phyloP scores from a whole-genome alignment of 2,113 vertebrate species.

The Psophia crepitans region DNA sequence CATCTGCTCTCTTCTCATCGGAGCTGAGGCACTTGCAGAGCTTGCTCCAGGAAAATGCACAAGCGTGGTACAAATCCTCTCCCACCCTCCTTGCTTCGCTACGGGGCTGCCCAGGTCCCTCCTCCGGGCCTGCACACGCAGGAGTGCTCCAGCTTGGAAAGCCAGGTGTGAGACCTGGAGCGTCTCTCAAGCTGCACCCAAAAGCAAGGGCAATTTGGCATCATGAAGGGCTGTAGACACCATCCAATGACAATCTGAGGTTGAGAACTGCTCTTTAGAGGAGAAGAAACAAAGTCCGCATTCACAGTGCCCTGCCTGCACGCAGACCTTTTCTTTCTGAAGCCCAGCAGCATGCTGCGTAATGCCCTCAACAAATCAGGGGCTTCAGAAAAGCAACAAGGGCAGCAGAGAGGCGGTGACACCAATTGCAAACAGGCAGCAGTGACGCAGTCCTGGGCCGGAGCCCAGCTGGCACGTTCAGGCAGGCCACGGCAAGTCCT shows the following conservation, averaged over 20 bases:
- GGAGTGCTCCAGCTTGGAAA: background rate
- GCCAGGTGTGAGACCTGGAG: rapidly evolving
- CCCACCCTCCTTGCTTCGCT: rapidly evolving
- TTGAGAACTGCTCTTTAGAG: background rate
- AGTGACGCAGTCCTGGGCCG: background rate
- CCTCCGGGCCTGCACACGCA: background rate
- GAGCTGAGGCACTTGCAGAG: background rate
- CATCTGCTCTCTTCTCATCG: background rate
- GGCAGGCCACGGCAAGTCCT: background rate
- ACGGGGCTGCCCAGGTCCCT: background rate
- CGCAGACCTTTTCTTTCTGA: background rate
- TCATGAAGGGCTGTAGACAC: background rate
- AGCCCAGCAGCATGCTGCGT: background rate
- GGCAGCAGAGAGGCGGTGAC: background rate
- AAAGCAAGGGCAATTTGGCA: background rate
- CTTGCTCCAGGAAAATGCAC: background rate
- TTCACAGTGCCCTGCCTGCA: background rate
- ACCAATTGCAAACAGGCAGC: background rate
- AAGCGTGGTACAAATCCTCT: background rate
- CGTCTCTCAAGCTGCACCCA: background rate
- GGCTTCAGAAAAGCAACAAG: background rate
- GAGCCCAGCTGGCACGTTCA: background rate
- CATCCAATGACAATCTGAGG: background rate
- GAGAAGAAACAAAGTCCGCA: background rate
- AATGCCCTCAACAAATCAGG: background rate